phyloP scores from a whole-genome alignment of 2,797 vertebrate species.

The Hylomyscus alleni region DNA sequence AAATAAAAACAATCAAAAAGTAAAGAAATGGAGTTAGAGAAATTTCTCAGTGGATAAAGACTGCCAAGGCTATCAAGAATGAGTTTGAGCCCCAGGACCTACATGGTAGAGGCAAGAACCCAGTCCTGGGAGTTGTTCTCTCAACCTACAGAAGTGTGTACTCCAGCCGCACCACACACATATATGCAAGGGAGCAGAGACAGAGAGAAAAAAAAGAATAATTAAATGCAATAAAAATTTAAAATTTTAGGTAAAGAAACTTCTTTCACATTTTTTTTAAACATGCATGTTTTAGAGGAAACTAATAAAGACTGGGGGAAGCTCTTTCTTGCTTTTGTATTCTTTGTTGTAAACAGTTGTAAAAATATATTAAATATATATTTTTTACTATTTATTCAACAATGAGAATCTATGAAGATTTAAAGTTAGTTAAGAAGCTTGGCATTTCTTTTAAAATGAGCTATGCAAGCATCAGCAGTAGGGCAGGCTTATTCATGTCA shows the following conservation, averaged over 20 bases:
- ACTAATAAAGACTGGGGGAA: not conserved
- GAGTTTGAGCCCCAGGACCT: not conserved
- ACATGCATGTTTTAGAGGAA: not conserved
- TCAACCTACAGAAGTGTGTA: not conserved
- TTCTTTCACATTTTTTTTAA: not conserved
- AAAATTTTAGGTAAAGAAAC: not conserved
- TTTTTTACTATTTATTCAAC: not conserved
- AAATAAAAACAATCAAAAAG: not conserved
- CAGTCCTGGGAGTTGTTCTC: not conserved
- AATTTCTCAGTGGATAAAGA: not conserved
- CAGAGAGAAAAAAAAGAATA: not conserved
- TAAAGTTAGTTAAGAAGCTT: slow-evolving; percentile 13
- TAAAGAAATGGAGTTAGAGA: not conserved
- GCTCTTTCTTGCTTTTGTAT: not conserved
- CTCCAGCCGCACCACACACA: not conserved
- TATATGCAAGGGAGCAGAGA: not conserved
- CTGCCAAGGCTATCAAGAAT: not conserved
- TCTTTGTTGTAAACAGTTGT: not conserved
- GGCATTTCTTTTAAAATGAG: not conserved
- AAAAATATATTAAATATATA: not conserved
- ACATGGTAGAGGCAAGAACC: not conserved
- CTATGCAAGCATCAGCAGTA: not conserved
- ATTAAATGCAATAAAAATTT: not conserved
- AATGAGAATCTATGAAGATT: not conserved
- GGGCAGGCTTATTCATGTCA: not conserved